A percentile compares a stretch with the other conserved stretches of the same genome.
These are phyloP conservation scores for Pollimyrus isidori DNA, from an alignment of 2,113 vertebrate species.

Conservation along the genomic window DNA sequence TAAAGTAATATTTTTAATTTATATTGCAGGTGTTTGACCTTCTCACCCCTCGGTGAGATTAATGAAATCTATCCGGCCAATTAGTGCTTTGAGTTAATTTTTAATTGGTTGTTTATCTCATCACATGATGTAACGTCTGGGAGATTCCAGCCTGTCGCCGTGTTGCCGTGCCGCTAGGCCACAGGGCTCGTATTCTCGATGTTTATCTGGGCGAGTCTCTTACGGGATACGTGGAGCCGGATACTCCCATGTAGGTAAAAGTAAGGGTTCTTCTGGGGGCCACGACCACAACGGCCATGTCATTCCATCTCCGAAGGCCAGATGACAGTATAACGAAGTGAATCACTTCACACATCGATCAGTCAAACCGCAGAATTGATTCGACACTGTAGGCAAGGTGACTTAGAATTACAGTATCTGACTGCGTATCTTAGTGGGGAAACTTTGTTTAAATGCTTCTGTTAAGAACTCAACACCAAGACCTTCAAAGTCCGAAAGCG, in stretches of 20 bases:
- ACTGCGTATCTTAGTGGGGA: not conserved
- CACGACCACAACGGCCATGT: not conserved
- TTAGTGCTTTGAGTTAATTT: conserved; percentile 13
- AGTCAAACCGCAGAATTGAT: not conserved
- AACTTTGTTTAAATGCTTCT: not conserved
- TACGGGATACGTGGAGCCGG: not conserved
- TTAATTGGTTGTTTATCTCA: not conserved
- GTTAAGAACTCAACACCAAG: not conserved
- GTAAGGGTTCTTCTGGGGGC: not conserved
- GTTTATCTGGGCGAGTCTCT: not conserved
- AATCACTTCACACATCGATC: not conserved
- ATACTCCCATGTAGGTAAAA: not conserved
- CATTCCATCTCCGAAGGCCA: not conserved
- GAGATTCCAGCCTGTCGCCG: not conserved
- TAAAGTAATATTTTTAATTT: not conserved
- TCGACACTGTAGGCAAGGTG: not conserved
- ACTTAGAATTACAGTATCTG: not conserved
- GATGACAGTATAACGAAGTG: not conserved
- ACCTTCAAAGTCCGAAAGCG: not conserved
- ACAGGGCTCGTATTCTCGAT: not conserved
- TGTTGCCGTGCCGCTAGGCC: not conserved
- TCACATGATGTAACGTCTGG: not conserved
- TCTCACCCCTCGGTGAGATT: not conserved
- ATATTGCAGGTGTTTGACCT: not conserved
- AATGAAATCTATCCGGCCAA: conserved; percentile 6